Evolutionary conservation across 1,140 invertebrate genomes (phyloP), one percentile per base, ranked within the genome.

Genomic region (Zaprionus taronus): DNA sequence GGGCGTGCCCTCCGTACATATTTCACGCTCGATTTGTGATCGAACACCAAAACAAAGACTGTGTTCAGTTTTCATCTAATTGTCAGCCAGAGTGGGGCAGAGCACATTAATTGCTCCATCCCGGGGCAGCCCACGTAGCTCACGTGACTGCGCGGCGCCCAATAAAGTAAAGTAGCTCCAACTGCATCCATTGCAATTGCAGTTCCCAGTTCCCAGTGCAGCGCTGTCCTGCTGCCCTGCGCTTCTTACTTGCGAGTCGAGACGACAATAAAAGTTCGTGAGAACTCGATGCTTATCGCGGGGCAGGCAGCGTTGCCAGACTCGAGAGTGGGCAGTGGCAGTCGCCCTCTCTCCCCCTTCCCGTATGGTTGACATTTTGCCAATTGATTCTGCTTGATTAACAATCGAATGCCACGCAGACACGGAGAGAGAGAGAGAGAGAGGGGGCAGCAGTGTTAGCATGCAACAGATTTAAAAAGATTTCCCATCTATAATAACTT

Each of bases 191-290:
- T n/a, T 51, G 2, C 15, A 55, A 57, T 12, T 47, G 17, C 28
- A 28, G 20, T 31, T 57, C 17, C 38, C 47, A 26, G 20, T 20
- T 20, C 20, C 38, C 47, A 26, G 17, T 34, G 4, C 36, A 58
- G 64, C 67, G 28, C 28, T 31, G 28, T 65, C 15, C 38, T 72
- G 62, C 55, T 68, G n/a, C 38, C 20, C 34, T 56, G n/a, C 38
- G 77, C 49, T 49, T 73, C 55, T 51, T 69, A 14, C 57, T 67
- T n/a, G n/a, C n/a, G n/a, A n/a, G n/a, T n/a, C 51, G 64, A 44
- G 79, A 89, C 80, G 82, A 80, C 79, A 90, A 91, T 91, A 90
- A 83, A 85, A 91, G 86, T 91, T 91, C 86, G 86, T 91, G 86
- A 91, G 86, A 91, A 90, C 80, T 90, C 71, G 86, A 91, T 91